Conservation (phyloP, 2,113 vertebrate genomes). For the Crotalus tigris region DNA sequence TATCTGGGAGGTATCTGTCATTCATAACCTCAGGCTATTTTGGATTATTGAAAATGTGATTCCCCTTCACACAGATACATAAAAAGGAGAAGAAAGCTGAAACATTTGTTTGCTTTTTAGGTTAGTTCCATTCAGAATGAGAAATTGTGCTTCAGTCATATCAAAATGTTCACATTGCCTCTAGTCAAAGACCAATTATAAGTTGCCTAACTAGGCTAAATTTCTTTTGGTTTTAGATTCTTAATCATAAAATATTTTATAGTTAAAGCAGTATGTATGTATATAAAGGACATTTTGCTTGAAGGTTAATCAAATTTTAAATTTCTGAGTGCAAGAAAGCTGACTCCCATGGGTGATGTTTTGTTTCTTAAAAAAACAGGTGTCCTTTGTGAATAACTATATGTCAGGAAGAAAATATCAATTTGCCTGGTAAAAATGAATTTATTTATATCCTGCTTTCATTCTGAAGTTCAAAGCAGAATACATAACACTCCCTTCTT, state of each 20-base stretch:
- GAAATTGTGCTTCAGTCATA: constrained; percentile 60
- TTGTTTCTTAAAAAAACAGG: neutral
- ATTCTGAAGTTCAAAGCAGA: neutral
- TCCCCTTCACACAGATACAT: neutral
- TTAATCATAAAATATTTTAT: constrained; percentile 64
- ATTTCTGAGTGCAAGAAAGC: constrained; percentile 3
- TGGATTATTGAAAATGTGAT: constrained; percentile 43
- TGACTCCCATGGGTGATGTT: neutral
- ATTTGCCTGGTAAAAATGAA: neutral
- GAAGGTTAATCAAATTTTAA: constrained; percentile 58
- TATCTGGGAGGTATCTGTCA: constrained; percentile 44
- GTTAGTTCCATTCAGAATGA: constrained; percentile 61
- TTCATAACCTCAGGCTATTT: constrained; percentile 55
- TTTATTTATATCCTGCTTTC: neutral
- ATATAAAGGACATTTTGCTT: constrained; percentile 56
- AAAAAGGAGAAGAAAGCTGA: constrained; percentile 26
- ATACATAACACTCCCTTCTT: neutral
- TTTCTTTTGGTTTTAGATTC: constrained; percentile 67
- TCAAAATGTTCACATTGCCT: constrained; percentile 66
- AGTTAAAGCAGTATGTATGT: constrained; percentile 38
- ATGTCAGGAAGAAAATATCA: neutral
- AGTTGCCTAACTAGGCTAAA: constrained; percentile 72
- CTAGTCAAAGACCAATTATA: constrained; percentile 66
- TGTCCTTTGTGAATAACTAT: neutral
- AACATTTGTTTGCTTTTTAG: constrained; percentile 50